Evolutionary conservation across 2,797 vertebrate genomes (phyloP).

Genomic region (Vespertilio murinus): DNA sequence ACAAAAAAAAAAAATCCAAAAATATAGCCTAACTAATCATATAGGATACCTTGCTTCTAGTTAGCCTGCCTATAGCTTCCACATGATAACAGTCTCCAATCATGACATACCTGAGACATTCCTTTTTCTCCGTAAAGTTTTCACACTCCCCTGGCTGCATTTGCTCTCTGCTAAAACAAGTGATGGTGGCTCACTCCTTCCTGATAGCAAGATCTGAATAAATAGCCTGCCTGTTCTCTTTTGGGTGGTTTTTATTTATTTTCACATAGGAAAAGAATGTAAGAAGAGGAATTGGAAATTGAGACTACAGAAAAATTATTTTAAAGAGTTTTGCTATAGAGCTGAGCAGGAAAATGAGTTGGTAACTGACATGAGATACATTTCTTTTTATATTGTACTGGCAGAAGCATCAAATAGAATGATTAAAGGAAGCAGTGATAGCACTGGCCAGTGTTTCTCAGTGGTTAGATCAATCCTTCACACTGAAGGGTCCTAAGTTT

Average conservation of each 20-base stretch:
- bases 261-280: neutral
- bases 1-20: neutral
- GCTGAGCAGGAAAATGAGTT: neutral
- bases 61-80: neutral
- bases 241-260: constrained; percentile 2
- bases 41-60: neutral
- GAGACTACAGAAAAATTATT: neutral
- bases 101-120: neutral
- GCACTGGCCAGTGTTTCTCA: no score
- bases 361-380: neutral
- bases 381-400: neutral
- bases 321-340: neutral
- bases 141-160: neutral
- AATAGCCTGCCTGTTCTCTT: neutral
- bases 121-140: neutral
- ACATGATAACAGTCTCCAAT: neutral
- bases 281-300: neutral
- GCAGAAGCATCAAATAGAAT: neutral
- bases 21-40: neutral
- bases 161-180: neutral
- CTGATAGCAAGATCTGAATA: neutral
- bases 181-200: neutral
- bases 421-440: neutral
- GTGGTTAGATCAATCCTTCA: no score
- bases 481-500: no score